phyloP scores from a whole-genome alignment of 2,888 invertebrate species.

The Eulithis testata region DNA sequence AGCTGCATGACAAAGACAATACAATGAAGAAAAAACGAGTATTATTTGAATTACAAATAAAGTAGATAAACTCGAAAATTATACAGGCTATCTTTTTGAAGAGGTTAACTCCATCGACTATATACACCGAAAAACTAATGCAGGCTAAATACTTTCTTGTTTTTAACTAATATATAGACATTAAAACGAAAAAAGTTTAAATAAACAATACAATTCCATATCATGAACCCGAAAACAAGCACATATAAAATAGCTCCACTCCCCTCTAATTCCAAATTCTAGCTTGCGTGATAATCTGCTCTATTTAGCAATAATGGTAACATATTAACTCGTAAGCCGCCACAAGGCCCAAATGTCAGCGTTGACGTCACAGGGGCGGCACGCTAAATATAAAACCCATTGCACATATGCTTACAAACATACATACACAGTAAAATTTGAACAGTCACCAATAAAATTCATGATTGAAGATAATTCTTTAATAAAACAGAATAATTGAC shows the following conservation, averaged over 20 bases:
- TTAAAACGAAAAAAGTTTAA: no score
- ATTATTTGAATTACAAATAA: slow-evolving; percentile 13
- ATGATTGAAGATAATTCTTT: neutral
- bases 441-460: slow-evolving; percentile 3
- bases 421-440: neutral
- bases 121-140: no score
- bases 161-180: no score
- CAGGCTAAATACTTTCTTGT: no score
- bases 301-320: slow-evolving; percentile 18
- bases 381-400: slow-evolving; percentile 63
- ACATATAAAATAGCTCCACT: slow-evolving; percentile 1
- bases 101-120: no score
- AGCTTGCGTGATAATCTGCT: slow-evolving; percentile 21
- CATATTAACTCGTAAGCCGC: slow-evolving; percentile 32
- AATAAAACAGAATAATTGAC: no score
- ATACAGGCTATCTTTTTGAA: no score
- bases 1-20: slow-evolving; percentile 10
- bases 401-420: slow-evolving; percentile 6
- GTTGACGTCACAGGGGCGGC: slow-evolving; percentile 77
- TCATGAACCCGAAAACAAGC: neutral
- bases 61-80: neutral
- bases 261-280: slow-evolving; percentile 9
- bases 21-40: neutral
- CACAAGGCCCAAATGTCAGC: slow-evolving; percentile 74
- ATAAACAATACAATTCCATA: no score